phyloP scores from a whole-genome alignment of 2,113 vertebrate species.

The Strix uralensis region DNA sequence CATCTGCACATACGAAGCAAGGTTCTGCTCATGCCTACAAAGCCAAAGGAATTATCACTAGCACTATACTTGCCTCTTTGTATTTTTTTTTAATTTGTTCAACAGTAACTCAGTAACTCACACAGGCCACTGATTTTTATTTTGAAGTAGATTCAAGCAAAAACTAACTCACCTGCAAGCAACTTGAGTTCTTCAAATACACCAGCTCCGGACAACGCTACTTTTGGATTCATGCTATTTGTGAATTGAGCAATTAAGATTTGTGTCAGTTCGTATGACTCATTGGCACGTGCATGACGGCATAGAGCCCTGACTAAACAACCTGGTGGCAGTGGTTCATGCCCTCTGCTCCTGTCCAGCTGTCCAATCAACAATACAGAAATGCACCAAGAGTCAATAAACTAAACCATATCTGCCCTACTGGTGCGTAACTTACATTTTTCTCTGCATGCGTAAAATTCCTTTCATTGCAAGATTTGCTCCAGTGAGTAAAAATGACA shows the following conservation, averaged over 20 bases:
- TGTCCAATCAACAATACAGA: background rate
- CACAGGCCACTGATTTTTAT: background rate
- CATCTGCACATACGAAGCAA: background rate
- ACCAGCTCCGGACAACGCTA: background rate
- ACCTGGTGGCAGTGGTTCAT: background rate
- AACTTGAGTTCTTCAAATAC: background rate
- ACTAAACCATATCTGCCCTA: background rate
- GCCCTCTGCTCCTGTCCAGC: background rate
- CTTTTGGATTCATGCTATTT: background rate
- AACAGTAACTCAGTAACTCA: background rate
- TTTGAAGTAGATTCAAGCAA: background rate
- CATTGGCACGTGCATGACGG: accelerated
- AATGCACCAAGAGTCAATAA: background rate
- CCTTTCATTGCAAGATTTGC: background rate
- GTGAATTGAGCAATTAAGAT: background rate
- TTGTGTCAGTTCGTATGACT: background rate
- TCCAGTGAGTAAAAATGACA: background rate
- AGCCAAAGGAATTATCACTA: background rate
- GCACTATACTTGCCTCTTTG: background rate
- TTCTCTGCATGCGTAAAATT: background rate
- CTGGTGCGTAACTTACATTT: background rate
- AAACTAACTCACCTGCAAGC: background rate
- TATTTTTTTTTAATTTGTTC: background rate
- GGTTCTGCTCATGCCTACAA: background rate
- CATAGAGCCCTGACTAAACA: background rate